Base-by-base conservation (phyloP, 2,113 vertebrate genomes). In the Poecilia latipinna region DNA sequence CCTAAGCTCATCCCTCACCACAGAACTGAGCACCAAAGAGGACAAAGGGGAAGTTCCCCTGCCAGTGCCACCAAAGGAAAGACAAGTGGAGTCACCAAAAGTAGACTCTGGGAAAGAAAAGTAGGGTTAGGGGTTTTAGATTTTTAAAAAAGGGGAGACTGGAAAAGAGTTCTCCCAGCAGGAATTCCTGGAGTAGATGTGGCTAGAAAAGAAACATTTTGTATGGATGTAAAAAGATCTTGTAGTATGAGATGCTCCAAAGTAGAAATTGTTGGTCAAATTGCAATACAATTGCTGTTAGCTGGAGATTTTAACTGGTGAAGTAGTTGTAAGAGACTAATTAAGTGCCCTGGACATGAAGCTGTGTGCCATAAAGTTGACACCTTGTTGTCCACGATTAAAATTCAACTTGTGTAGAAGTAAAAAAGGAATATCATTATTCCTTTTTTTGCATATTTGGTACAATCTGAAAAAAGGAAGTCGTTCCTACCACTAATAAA, bases 41-140 rank as follows among this genome's bases (percentile, higher is more conserved):
- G 95, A 96, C 96, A 98, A 97, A 95, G 91, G 90, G 94, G 94
- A 93, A 93, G 90, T 90, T 91, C 82, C 85, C 94, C 93, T 94
- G 91, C 96, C 92, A 96, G 94, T 88, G 93, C 92, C 95, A 94
- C 93, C 35, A 73, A 35, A 63, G 64, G 51, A n/a, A 54, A 54
- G 51, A 54, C 51, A n/a, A 54, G 51, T 51, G 17, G 19, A 17
- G 48, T 54, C 51, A 54, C 22, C 51, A 54, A 24, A 54, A 54
- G 19, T 54, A 24, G 51, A 22, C 19, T 67, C 66, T 63, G 80
- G 83, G 68, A 48, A 19, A 48, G 39, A 42, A 42, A 17, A 19
- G 1, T 48, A 79, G 61, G 64, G 33, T 51, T n/a, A 19, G 39
- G 44, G 37, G 22, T 81, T 48, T 76, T 61, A 60, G 68, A 74